Conservation (phyloP, 2,797 vertebrate genomes). For the Dromococcyx pavoninus region DNA sequence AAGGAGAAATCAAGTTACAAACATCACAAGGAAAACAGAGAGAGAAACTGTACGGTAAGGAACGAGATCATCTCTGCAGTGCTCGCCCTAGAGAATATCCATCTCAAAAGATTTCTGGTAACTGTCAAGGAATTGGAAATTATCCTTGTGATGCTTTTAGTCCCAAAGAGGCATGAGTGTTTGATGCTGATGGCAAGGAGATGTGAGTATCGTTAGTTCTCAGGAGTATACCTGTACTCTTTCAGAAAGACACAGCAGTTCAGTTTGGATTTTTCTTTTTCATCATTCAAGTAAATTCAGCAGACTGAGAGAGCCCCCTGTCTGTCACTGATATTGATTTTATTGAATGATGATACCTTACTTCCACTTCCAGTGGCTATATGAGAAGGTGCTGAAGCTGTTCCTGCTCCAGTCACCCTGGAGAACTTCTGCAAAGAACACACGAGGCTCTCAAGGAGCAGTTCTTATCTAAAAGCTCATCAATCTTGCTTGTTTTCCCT, state of each 20-base stretch:
- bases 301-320: constrained; percentile 57
- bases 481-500: neutral
- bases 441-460: neutral
- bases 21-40: constrained; percentile 90
- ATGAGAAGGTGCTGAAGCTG: neutral
- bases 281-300: neutral
- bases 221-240: neutral
- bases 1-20: constrained; percentile 88
- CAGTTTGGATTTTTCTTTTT: neutral
- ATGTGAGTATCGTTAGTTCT: neutral
- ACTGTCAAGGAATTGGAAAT: neutral
- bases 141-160: neutral
- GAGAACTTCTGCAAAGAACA: neutral
- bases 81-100: neutral
- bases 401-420: neutral
- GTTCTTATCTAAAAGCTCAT: neutral
- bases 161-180: neutral
- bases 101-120: neutral
- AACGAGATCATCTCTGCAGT: neutral
- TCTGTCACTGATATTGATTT: neutral
- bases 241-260: neutral
- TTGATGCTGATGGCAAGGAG: neutral
- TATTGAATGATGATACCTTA: neutral
- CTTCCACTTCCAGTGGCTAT: neutral
- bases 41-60: constrained; percentile 94